Percentiles rank a stretch among this genome's conserved stretches.
phyloP scores from a whole-genome alignment of 1,140 invertebrate genomes.

The Pogonus chalceus region DNA sequence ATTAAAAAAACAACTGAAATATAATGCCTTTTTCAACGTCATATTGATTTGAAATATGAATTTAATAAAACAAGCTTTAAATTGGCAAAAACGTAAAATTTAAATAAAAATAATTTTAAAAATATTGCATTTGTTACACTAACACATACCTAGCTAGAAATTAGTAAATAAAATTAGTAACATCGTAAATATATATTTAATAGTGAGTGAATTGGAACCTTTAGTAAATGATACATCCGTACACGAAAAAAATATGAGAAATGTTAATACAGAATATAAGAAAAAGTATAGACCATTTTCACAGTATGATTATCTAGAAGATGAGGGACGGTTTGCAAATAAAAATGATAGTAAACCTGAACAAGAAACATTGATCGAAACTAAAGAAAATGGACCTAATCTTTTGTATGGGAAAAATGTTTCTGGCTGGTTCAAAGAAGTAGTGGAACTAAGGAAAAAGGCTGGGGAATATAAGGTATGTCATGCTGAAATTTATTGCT shows the following conservation, averaged over 20 bases:
- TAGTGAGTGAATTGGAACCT: conserved; percentile 62
- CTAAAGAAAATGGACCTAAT: background rate
- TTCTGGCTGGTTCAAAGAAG: conserved; percentile 66
- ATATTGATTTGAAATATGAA: no score
- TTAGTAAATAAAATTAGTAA: no score
- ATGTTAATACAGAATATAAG: conserved; percentile 63
- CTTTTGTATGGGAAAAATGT: conserved; percentile 29
- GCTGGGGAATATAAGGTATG: conserved; percentile 85
- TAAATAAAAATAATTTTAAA: no score
- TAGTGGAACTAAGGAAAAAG: conserved; percentile 79
- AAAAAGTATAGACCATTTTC: conserved; percentile 74
- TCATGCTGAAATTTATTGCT: conserved; percentile 2
- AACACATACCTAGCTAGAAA: no score
- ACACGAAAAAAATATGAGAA: conserved; percentile 44
- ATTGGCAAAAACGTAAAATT: no score
- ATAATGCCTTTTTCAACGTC: no score
- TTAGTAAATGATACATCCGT: conserved; percentile 59
- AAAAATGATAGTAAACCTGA: conserved; percentile 12
- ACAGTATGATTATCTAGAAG: conserved; percentile 62
- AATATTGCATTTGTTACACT: conserved; percentile 21
- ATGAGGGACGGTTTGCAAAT: conserved; percentile 60
- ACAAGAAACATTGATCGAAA: conserved; percentile 9
- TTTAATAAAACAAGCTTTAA: no score
- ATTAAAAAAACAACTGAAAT: no score
- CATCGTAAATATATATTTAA: no score